Evolutionary conservation across 2,113 vertebrate species (phyloP).

Genomic region (Andinoacara biseriatus): DNA sequence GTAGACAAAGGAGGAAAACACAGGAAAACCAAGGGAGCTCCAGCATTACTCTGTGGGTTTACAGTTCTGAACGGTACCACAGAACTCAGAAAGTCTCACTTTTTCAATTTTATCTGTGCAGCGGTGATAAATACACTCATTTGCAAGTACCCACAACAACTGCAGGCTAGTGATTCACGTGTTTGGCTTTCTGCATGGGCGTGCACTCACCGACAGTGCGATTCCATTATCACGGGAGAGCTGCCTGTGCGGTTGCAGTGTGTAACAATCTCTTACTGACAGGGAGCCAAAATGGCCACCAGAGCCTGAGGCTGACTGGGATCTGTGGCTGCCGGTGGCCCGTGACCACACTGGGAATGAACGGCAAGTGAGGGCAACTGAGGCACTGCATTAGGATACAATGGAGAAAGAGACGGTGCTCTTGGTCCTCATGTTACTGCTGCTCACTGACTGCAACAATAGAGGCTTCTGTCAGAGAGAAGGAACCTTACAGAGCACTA

Average conservation of each 20-base stretch:
- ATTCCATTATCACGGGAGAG: conserved; percentile 23
- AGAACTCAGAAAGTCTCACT: neutral
- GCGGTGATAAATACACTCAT: neutral
- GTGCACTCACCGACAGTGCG: neutral
- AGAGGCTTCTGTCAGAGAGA: conserved; percentile 69
- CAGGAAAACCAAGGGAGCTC: conserved; percentile 30
- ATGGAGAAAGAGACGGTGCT: conserved; percentile 63
- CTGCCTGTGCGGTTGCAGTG: conserved; percentile 11
- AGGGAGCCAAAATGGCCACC: conserved; percentile 58
- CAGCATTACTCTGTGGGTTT: conserved; percentile 11
- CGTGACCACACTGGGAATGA: conserved; percentile 67
- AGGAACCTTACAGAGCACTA: conserved; percentile 15
- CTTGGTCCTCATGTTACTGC: conserved; percentile 72
- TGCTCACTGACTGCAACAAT: conserved; percentile 64
- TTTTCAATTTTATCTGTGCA: neutral
- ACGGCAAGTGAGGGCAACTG: conserved; percentile 58
- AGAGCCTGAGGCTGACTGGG: conserved; percentile 66
- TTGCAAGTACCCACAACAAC: conserved; percentile 19
- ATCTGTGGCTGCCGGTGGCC: conserved; percentile 69
- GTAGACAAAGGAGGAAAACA: conserved; percentile 8
- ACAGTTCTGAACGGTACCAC: neutral
- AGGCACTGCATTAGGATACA: conserved; percentile 59
- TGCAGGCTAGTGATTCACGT: neutral
- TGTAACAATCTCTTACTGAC: conserved; percentile 56
- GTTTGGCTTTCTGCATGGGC: neutral